phyloP scores from a whole-genome alignment of 1,140 invertebrate species.

The Metopolophium dirhodum region DNA sequence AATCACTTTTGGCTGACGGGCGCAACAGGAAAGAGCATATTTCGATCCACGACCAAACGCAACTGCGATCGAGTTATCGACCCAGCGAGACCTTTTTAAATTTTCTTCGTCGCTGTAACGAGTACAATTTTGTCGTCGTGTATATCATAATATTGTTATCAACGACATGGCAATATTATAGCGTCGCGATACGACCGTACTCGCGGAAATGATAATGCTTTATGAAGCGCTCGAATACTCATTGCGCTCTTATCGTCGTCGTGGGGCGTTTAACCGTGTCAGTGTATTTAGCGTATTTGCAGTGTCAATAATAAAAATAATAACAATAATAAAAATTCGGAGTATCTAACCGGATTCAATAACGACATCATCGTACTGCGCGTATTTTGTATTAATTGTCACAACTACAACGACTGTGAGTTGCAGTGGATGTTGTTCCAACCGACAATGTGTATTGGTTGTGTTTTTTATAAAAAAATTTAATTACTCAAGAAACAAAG shows the following conservation, averaged over 20 bases:
- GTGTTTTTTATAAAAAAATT: too few species aligned
- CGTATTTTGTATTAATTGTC: neutral
- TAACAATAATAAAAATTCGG: neutral
- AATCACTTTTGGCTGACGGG: neutral
- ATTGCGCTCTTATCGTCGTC: neutral
- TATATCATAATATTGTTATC: too few species aligned
- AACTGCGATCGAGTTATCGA: neutral
- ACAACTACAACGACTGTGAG: neutral
- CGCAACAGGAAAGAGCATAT: neutral
- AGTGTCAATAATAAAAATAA: neutral
- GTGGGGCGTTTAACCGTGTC: neutral
- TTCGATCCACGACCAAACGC: neutral
- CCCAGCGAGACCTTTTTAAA: neutral
- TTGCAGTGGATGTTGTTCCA: neutral
- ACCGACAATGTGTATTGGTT: neutral
- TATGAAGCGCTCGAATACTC: neutral
- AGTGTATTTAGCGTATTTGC: neutral
- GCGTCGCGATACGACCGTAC: too few species aligned
- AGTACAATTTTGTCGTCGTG: too few species aligned
- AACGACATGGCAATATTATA: too few species aligned
- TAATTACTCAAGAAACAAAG: too few species aligned
- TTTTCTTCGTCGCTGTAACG: too few species aligned
- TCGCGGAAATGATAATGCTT: neutral
- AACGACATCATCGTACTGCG: neutral
- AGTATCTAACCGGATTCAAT: neutral